Evolutionary conservation across 2,113 vertebrate species (phyloP).

Genomic region (Phodopus roborovskii): DNA sequence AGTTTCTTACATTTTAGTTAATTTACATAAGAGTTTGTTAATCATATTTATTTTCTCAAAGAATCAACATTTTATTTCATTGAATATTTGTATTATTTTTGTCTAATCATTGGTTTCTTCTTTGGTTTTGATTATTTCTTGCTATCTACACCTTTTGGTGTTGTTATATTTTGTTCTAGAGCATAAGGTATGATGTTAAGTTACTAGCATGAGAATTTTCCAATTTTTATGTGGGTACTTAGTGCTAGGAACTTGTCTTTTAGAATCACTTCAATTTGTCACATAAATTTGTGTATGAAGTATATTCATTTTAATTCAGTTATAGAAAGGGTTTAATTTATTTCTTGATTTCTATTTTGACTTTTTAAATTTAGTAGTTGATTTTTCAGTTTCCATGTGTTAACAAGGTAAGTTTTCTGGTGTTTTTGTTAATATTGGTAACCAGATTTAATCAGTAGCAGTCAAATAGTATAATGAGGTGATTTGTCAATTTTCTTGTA

Average conservation of each 20-base stretch:
- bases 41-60: not conserved
- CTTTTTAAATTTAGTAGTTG: not conserved
- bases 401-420: not conserved
- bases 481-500: not conserved
- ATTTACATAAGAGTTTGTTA: not conserved
- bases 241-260: not conserved
- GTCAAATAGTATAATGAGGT: not conserved
- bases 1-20: not conserved
- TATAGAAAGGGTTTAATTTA: not conserved
- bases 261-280: not conserved
- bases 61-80: not conserved
- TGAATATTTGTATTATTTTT: not conserved
- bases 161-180: not conserved
- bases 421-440: not conserved
- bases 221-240: not conserved
- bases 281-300: not conserved
- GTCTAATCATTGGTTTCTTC: not conserved
- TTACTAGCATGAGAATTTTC: not conserved
- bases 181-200: not conserved
- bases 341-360: not conserved
- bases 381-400: not conserved
- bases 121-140: not conserved
- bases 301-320: not conserved
- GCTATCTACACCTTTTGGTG: not conserved
- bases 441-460: not conserved